These are phyloP conservation scores for Sminthurinus aureus DNA, from an alignment of 2,888 invertebrate genomes.

Conservation along the genomic window DNA sequence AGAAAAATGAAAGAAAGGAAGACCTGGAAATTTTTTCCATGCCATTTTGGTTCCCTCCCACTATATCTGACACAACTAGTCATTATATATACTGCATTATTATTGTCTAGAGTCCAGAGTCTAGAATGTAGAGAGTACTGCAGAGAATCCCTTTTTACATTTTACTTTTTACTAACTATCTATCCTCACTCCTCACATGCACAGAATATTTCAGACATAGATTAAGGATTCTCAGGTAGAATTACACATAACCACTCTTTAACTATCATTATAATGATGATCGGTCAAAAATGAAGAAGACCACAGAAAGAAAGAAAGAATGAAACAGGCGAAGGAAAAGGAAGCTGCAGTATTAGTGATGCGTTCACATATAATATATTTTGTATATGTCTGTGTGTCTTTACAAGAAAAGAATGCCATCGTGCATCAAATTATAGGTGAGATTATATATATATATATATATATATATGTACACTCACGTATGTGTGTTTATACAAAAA, in stretches of 20 bases:
- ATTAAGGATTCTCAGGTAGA: constrained; percentile 1
- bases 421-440: too few species aligned
- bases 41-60: constrained; percentile 18
- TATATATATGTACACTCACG: too few species aligned
- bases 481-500: too few species aligned
- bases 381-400: too few species aligned
- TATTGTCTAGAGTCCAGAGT: constrained; percentile 16
- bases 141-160: not conserved
- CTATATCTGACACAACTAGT: constrained; percentile 19
- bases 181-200: constrained; percentile 13
- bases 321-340: too few species aligned
- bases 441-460: not conserved
- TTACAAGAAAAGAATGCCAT: too few species aligned
- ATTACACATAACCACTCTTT: not conserved
- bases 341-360: too few species aligned
- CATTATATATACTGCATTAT: constrained; percentile 20
- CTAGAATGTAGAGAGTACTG: not conserved
- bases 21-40: constrained; percentile 19
- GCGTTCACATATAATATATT: not conserved
- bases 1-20: constrained; percentile 7
- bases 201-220: constrained; percentile 18
- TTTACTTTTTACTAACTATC: not conserved
- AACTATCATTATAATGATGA: constrained; percentile 11
- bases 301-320: not conserved
- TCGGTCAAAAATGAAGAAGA: constrained; percentile 19